Percentiles rank a stretch among this genome's conserved stretches.
phyloP scores from a whole-genome alignment of 2,888 invertebrate species.

The Agrochola macilenta region DNA sequence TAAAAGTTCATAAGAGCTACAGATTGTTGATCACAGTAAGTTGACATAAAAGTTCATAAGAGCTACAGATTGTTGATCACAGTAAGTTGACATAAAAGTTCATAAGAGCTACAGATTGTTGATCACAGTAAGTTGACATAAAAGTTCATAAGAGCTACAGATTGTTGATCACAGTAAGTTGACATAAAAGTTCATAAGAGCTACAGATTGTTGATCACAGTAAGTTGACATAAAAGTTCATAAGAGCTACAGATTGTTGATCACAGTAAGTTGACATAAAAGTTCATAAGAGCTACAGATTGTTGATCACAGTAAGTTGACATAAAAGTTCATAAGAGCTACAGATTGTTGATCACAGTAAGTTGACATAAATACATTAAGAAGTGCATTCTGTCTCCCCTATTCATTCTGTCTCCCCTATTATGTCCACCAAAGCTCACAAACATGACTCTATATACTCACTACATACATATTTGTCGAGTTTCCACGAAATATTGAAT shows the following conservation, averaged over 20 bases:
- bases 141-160: neutral
- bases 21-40: neutral
- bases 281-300: neutral
- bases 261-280: neutral
- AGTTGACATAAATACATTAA: neutral
- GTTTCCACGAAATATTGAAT: constrained; percentile 15
- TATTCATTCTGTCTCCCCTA: neutral
- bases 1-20: neutral
- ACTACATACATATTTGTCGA: neutral
- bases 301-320: neutral
- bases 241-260: neutral
- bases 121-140: neutral
- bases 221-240: neutral
- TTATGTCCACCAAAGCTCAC: neutral
- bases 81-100: neutral
- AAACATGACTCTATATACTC: neutral
- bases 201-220: neutral
- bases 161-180: neutral
- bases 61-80: neutral
- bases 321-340: neutral
- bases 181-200: neutral
- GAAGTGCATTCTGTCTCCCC: neutral
- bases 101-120: neutral
- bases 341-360: neutral
- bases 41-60: neutral